Evolutionary conservation across 1,140 invertebrate species (phyloP).

Genomic region (Zaprionus camerounensis): DNA sequence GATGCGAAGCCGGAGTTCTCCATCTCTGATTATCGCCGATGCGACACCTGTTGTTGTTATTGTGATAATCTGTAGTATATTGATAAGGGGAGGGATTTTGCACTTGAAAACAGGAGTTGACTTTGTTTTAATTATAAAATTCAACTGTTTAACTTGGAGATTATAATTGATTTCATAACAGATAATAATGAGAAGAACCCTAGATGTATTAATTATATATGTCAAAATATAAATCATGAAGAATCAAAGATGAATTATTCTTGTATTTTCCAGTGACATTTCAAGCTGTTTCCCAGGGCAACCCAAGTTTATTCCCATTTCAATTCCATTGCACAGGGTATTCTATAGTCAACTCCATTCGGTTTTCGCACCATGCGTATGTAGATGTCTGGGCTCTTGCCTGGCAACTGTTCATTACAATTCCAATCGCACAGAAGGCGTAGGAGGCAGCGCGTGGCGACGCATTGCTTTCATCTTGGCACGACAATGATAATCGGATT

Average conservation of each 20-base stretch:
- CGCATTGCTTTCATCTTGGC: constrained; percentile 5
- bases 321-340: not conserved
- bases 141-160: too few species aligned
- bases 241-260: too few species aligned
- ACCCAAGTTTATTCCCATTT: too few species aligned
- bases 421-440: constrained; percentile 38
- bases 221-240: too few species aligned
- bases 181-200: too few species aligned
- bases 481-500: constrained; percentile 16
- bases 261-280: too few species aligned
- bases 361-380: not conserved
- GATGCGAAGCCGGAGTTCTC: not conserved
- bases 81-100: not conserved
- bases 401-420: constrained; percentile 51
- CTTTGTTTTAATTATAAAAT: too few species aligned
- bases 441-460: not conserved
- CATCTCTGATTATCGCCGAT: not conserved
- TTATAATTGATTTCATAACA: too few species aligned
- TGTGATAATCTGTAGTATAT: constrained; percentile 2
- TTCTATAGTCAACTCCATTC: not conserved
- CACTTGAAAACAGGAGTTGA: not conserved
- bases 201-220: too few species aligned
- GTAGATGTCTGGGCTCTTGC: not conserved
- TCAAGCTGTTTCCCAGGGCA: not conserved
- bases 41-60: constrained; percentile 7